Percentiles rank a stretch among this genome's conserved stretches.
phyloP scores from a whole-genome alignment of 2,888 invertebrate species.

The Chaetogeoica ovagalla region DNA sequence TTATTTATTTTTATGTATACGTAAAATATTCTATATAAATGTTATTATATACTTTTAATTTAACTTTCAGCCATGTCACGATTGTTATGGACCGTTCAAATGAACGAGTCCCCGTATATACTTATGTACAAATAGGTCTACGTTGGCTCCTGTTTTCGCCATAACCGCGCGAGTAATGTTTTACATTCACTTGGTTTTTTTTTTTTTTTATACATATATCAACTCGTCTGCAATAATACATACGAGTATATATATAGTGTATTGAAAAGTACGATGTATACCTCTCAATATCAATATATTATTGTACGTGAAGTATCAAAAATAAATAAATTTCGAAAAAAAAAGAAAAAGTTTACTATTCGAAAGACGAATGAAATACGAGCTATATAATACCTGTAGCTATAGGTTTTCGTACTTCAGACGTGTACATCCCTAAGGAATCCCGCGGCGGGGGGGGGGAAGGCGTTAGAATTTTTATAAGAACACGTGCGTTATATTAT shows the following conservation, averaged over 20 bases:
- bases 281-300: no score
- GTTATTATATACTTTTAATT: constrained; percentile 1
- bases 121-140: neutral
- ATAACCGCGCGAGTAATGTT: neutral
- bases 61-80: neutral
- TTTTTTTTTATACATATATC: neutral
- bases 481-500: neutral
- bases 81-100: neutral
- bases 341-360: constrained; percentile 23
- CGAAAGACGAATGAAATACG: constrained; percentile 19
- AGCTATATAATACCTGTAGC: neutral
- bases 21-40: constrained; percentile 4
- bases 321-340: neutral
- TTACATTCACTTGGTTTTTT: neutral
- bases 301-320: neutral
- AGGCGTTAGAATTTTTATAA: constrained; percentile 40
- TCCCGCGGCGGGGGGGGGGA: no score
- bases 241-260: no score
- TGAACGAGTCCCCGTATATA: neutral
- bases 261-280: neutral
- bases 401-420: neutral
- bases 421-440: constrained; percentile 25
- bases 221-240: neutral
- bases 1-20: neutral
- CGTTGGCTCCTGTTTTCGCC: neutral